These are phyloP conservation scores for Spialia ferax DNA, from an alignment of 2,888 invertebrate species.

Conservation along the genomic window DNA sequence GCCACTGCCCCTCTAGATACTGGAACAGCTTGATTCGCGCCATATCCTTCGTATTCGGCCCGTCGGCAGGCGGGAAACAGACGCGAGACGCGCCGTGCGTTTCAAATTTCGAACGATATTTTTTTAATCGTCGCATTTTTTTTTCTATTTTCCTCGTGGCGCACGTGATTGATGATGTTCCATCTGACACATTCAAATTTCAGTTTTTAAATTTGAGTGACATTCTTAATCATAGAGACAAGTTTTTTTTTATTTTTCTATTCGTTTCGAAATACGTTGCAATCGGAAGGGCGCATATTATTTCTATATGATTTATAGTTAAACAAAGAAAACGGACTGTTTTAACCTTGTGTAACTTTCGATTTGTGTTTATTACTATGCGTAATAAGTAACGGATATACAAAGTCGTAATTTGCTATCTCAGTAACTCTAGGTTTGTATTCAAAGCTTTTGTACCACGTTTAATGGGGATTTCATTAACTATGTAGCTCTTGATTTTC, in stretches of 20 bases:
- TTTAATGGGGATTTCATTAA: not conserved
- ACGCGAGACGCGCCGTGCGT: slow-evolving; percentile 77
- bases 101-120: slow-evolving; percentile 48
- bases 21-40: slow-evolving; percentile 60
- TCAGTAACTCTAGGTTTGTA: slow-evolving; percentile 2
- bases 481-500: too few species aligned
- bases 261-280: slow-evolving; percentile 16
- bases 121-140: slow-evolving; percentile 43
- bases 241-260: slow-evolving; percentile 3
- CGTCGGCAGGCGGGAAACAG: slow-evolving; percentile 62
- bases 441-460: not conserved
- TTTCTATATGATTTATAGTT: slow-evolving; percentile 34
- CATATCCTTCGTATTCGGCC: slow-evolving; percentile 78
- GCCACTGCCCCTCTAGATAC: slow-evolving; percentile 76
- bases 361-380: slow-evolving; percentile 21
- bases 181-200: slow-evolving; percentile 1
- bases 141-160: slow-evolving; percentile 28
- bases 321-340: slow-evolving; percentile 34
- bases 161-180: slow-evolving; percentile 2
- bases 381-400: slow-evolving; percentile 24
- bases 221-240: not conserved
- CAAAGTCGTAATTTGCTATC: slow-evolving; percentile 13
- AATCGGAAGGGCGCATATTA: slow-evolving; percentile 25
- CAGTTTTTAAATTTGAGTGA: slow-evolving; percentile 11
- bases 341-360: slow-evolving; percentile 37